Percentiles rank a stretch among this genome's conserved stretches.
phyloP scores from a whole-genome alignment of 2,888 invertebrate genomes.

The Marasmarcha lunaedactyla region DNA sequence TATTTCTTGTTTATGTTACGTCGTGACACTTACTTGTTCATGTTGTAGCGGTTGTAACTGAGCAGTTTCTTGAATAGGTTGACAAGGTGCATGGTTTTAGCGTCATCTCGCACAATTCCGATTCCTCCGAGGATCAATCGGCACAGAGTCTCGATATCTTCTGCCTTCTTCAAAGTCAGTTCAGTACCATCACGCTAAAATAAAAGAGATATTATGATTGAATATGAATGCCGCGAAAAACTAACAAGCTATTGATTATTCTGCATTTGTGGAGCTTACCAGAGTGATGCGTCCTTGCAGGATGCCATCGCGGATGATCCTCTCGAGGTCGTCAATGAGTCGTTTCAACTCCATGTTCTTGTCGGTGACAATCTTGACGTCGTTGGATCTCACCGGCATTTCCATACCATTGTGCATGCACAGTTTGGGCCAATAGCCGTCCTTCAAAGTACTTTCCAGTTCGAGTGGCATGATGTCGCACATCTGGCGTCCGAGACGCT shows the following conservation, averaged over 20 bases:
- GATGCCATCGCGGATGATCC: conserved; percentile 62
- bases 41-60: conserved; percentile 44
- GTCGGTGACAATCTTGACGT: conserved; percentile 31
- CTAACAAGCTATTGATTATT: no score
- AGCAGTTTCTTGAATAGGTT: conserved; percentile 44
- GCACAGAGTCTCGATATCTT: conserved; percentile 76
- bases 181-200: conserved; percentile 67
- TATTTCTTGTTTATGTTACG: not conserved
- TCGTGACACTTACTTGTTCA: conserved; percentile 37
- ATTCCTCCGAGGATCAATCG: conserved; percentile 75
- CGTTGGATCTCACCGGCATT: conserved; percentile 65
- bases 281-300: conserved; percentile 41
- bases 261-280: no score
- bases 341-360: conserved; percentile 34
- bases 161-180: conserved; percentile 73
- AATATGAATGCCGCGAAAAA: not conserved
- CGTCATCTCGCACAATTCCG: conserved; percentile 65
- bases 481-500: conserved; percentile 58
- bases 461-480: conserved; percentile 57
- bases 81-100: conserved; percentile 54
- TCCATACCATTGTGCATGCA: conserved; percentile 67
- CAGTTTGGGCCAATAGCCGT: conserved; percentile 72
- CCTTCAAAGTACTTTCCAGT: conserved; percentile 46
- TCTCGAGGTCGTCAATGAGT: conserved; percentile 52
- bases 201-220: conserved; percentile 7